Base-by-base conservation (phyloP, 64 coral and sea anemone species). In the Actinia tenebrosa region DNA sequence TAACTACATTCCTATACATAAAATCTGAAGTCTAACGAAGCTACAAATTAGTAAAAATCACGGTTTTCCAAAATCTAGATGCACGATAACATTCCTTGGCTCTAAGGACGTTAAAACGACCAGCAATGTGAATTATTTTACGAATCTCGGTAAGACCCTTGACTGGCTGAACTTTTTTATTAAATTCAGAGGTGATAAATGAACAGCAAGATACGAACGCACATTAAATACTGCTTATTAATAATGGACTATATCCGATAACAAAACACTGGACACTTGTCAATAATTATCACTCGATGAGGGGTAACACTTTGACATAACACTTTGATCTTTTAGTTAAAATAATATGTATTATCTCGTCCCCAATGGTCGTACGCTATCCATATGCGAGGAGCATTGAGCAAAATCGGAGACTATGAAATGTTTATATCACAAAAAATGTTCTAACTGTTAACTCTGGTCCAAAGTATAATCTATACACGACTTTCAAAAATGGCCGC, bases 161-260 rank as follows among this genome's bases (percentile, higher is more conserved):
- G 69, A 75, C n/a, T 30, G 27, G n/a, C 14, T 75, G 69, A 75
- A 75, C 69, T 75, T 42, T 30, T 37, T 66, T 66, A 75, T 75
- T 75, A 75, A 75, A 75, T 75, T 75, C 42, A 30, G 26, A 27
- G n/a, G 69, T n/a, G 63, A 66, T 66, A 66, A 66, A 66, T 66
- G 63, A 66, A 66, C 5, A 13, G 63, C 18, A 22, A 13, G 22
- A 22, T 2, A 66, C 63, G 56, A 6, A 66, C 27, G 69, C 69
- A 37, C 23, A 27, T 10, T 30, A 75, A 75, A 75, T 30, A 42
- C 69, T 30, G 25, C 26, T 72, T 30, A 75, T 15, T 13, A 16
- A 8, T 75, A 42, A 75, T 75, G 13, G n/a, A 75, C 14, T 42
- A 75, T 75, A 75, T 75, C 69, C 7, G 6, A 75, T 75, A 75